Conservation (phyloP, 2,113 vertebrate species). For the Crotophaga sulcirostris region DNA sequence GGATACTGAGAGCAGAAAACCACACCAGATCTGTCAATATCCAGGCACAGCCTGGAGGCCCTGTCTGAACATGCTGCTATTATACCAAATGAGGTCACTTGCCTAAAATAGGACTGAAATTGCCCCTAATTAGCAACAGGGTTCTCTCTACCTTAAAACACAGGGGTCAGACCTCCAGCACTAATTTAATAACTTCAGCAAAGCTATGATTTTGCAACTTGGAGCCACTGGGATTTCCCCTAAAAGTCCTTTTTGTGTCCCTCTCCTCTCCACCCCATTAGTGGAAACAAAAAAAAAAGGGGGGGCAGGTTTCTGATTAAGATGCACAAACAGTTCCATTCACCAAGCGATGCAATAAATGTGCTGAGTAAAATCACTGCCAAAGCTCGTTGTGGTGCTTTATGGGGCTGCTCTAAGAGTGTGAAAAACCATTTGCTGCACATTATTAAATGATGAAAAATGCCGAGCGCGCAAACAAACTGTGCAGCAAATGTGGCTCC, state of each 20-base stretch:
- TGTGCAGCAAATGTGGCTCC: neutral
- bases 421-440: conserved; percentile 13
- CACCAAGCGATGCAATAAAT: neutral
- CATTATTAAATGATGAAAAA: conserved; percentile 19
- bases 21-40: neutral
- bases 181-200: neutral
- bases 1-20: neutral
- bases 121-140: neutral
- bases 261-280: neutral
- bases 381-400: neutral
- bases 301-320: neutral
- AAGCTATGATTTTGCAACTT: neutral
- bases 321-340: neutral
- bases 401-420: conserved; percentile 11
- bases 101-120: neutral
- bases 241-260: neutral
- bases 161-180: neutral
- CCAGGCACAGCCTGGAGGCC: neutral
- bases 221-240: neutral
- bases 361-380: neutral
- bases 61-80: neutral
- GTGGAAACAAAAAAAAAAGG: neutral
- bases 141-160: neutral
- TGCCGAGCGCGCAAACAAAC: neutral
- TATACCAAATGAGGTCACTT: neutral